phyloP scores from a whole-genome alignment of 2,888 invertebrate species.

The Sceliomorpha sp. region DNA sequence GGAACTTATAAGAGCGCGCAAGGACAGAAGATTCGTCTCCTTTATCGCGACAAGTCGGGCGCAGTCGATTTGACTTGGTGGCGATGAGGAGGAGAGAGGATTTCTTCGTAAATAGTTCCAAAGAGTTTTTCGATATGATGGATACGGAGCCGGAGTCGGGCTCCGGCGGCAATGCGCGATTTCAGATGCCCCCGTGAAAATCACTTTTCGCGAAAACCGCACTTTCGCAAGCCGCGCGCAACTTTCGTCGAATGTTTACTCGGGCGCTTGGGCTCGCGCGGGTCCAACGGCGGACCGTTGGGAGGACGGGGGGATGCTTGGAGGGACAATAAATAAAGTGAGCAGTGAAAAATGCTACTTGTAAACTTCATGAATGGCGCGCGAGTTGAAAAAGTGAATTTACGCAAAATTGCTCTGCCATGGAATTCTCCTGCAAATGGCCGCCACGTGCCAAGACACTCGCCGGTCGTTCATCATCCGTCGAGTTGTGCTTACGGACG shows the following conservation, averaged over 20 bases:
- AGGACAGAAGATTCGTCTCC: no score
- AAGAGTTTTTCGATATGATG: constrained; percentile 22
- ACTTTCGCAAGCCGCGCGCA: constrained; percentile 12
- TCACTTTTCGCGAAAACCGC: constrained; percentile 19
- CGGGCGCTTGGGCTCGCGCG: neutral
- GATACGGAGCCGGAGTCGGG: constrained; percentile 26
- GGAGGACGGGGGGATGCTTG: no score
- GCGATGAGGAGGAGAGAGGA: no score
- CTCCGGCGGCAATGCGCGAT: constrained; percentile 26
- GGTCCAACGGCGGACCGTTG: neutral
- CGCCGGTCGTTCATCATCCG: constrained; percentile 34
- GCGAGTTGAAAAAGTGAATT: constrained; percentile 32
- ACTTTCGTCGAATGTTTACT: constrained; percentile 36
- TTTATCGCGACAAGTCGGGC: no score
- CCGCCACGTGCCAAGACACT: constrained; percentile 45
- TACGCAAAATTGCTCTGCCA: constrained; percentile 30
- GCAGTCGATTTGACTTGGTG: no score
- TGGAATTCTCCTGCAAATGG: constrained; percentile 29
- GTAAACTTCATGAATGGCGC: constrained; percentile 48
- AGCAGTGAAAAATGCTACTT: constrained; percentile 48
- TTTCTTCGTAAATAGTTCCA: no score
- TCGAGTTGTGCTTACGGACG: constrained; percentile 11
- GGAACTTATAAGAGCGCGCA: no score
- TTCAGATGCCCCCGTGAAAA: constrained; percentile 29
- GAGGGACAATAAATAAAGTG: constrained; percentile 44